Evolutionary conservation across 2,888 invertebrate species (phyloP).

Genomic region (Hipparchia semele): DNA sequence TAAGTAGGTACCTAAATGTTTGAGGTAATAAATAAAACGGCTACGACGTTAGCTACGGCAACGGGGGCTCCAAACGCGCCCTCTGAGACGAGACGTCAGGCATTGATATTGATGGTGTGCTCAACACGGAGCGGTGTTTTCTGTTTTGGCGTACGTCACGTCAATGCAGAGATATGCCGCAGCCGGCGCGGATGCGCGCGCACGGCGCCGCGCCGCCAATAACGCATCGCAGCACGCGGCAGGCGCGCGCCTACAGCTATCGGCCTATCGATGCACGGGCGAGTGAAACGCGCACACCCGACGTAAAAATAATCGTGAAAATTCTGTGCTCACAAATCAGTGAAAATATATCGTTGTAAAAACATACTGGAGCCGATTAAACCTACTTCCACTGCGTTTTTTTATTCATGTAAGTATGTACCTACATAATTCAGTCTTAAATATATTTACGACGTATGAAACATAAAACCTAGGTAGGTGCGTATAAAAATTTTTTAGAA

Average conservation of each 20-base stretch:
- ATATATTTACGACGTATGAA: not conserved
- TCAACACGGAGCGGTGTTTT: not conserved
- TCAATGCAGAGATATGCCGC: slow-evolving; percentile 53
- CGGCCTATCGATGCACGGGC: slow-evolving; percentile 56
- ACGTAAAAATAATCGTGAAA: slow-evolving; percentile 46
- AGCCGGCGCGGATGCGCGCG: slow-evolving; percentile 59
- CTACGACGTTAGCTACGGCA: too few relatives aligned
- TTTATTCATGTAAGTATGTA: slow-evolving; percentile 4
- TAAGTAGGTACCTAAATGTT: too few relatives aligned
- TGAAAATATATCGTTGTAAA: slow-evolving; percentile 22
- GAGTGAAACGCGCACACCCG: slow-evolving; percentile 53
- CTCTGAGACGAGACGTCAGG: not conserved
- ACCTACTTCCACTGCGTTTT: not conserved
- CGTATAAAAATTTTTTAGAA: not conserved
- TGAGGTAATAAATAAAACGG: too few relatives aligned
- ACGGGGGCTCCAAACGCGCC: too few relatives aligned
- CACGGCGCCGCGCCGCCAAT: slow-evolving; percentile 55
- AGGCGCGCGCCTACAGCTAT: slow-evolving; percentile 59
- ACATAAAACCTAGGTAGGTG: not conserved
- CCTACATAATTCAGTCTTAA: not conserved
- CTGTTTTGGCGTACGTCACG: slow-evolving; percentile 38
- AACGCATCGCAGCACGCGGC: slow-evolving; percentile 55
- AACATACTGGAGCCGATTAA: not conserved
- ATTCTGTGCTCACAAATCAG: slow-evolving; percentile 35
- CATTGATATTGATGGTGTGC: not conserved